Evolutionary conservation across 2,113 vertebrate species (phyloP).

Genomic region (Dasypus novemcinctus): DNA sequence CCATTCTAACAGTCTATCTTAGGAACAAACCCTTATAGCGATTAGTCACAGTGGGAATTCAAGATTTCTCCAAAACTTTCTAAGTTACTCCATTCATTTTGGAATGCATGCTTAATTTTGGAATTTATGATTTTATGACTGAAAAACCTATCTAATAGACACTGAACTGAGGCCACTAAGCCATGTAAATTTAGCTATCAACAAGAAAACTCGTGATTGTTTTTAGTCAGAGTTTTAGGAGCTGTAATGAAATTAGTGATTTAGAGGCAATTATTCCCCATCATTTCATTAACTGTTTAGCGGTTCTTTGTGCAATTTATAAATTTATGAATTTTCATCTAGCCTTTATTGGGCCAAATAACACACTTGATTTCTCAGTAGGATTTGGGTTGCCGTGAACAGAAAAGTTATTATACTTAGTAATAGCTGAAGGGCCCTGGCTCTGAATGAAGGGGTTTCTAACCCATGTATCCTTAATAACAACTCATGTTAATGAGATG

Average conservation of each 20-base stretch:
- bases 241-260: background rate
- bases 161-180: background rate
- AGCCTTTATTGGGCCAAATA: constrained; percentile 53
- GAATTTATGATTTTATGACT: constrained; percentile 26
- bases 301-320: background rate
- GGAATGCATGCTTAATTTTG: constrained; percentile 11
- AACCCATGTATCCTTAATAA: background rate
- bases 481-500: background rate
- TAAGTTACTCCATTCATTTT: constrained; percentile 7
- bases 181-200: background rate
- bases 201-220: background rate
- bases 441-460: constrained; percentile 4
- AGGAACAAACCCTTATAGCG: background rate
- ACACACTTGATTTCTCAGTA: constrained; percentile 34
- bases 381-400: constrained; percentile 30
- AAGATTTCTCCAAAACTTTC: background rate
- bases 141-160: constrained; percentile 12
- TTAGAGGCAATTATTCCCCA: background rate
- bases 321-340: constrained; percentile 39
- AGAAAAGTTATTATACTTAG: background rate
- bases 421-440: background rate
- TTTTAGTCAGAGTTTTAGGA: background rate
- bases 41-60: background rate
- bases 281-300: background rate
- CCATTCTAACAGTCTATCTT: background rate